Evolutionary conservation across 2,888 invertebrate genomes (phyloP), one percentile per base, ranked within the genome.

Genomic region (Sminthurinus aureus): DNA sequence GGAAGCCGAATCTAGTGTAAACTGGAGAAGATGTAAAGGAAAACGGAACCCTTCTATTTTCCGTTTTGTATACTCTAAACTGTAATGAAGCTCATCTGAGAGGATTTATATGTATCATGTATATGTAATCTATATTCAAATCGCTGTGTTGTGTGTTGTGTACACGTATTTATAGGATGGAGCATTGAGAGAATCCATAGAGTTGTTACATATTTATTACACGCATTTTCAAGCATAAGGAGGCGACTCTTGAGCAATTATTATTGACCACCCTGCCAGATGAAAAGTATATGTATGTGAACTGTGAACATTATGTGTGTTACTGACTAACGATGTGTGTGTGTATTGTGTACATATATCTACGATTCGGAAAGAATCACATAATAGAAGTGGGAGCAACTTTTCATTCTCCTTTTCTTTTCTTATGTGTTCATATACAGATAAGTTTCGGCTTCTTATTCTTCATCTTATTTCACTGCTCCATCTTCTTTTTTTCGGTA

Each of bases 331-430:
- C 69, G 26, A 0, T 26, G 12, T n/a, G 15, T 15, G n/a, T 78
- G 15, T 18, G 9, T 58, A 15, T 20, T 20, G 73, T 69, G 69
- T 18, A 58, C 58, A 73, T 81, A 38, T 58, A n/a, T n/a, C n/a
- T n/a, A n/a, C n/a, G 50, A 69, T 79, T 81, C 73, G 80, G 73
- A 52, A 73, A 80, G 71, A 80, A 80, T 38, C 38, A 38, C 38
- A 38, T n/a, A 69, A 22, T 20, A 71, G n/a, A 74, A 69, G 71
- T 79, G 69, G 66, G 71, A 51, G 79, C 79, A 79, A 71, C 79
- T 67, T 79, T 79, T 79, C 71, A 79, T 79, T 79, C 69, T 77
- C 18, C 58, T 58, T 58, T 18, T 58, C 38, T 38, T 38, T 38
- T 38, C 38, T 38, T 38, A 38, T 38, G 1, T 38, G 6, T 38